Percentiles rank a stretch among this genome's conserved stretches.
These are phyloP conservation scores for Metopia argyrocephala DNA, from an alignment of 2,888 invertebrate genomes.

Conservation along the genomic window DNA sequence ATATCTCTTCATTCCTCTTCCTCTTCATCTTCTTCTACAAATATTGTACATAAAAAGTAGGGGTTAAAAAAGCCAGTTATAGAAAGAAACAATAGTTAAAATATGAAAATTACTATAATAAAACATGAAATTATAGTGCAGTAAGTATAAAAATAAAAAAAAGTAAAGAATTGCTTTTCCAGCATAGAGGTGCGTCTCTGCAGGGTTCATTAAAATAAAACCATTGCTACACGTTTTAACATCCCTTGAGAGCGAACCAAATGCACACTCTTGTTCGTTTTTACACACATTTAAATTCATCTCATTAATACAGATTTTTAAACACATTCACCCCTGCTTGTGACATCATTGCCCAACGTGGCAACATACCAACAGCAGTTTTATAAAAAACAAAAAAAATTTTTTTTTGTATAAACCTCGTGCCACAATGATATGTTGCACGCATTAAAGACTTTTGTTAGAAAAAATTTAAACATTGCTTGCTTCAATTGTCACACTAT, in stretches of 20 bases:
- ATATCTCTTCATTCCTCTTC: slow-evolving; percentile 35
- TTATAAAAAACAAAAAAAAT: no score
- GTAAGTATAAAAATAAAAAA: no score
- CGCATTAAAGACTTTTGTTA: no score
- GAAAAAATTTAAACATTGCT: no score
- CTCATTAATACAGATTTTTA: slow-evolving; percentile 15
- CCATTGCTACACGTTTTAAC: slow-evolving; percentile 25
- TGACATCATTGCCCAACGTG: not conserved
- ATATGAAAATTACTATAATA: slow-evolving; percentile 56
- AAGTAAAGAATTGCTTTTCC: slow-evolving; percentile 7
- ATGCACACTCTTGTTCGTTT: not conserved
- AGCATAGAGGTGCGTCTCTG: slow-evolving; percentile 26
- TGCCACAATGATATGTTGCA: no score
- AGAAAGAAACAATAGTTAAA: slow-evolving; percentile 36
- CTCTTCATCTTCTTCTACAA: not conserved
- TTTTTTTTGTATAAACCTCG: no score
- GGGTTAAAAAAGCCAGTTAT: slow-evolving; percentile 45
- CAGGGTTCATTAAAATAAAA: slow-evolving; percentile 62
- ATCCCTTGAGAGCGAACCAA: slow-evolving; percentile 50
- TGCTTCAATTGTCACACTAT: no score
- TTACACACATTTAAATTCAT: not conserved
- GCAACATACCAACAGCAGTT: not conserved
- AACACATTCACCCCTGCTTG: slow-evolving; percentile 31
- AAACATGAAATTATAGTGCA: slow-evolving; percentile 51
- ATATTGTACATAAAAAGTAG: slow-evolving; percentile 16